Percentiles rank a stretch among this genome's conserved stretches.
Conservation (phyloP, 2,888 invertebrate species). For the Rapana venosa region DNA sequence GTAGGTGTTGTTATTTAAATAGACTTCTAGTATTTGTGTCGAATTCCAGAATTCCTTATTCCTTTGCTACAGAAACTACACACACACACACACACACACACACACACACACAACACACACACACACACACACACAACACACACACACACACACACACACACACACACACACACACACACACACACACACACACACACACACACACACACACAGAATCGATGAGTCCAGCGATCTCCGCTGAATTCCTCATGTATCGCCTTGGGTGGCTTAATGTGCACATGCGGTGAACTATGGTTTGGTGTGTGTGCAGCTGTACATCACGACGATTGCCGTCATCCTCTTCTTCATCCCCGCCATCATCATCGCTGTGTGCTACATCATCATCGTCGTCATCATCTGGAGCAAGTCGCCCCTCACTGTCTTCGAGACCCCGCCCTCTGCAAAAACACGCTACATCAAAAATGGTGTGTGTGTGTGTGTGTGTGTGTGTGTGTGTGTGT, state of each 20-base stretch:
- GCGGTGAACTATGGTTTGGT: background rate
- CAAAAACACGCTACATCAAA: conserved; percentile 38
- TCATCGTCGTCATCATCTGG: conserved; percentile 91
- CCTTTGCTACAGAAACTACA: background rate
- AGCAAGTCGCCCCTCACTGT: conserved; percentile 55
- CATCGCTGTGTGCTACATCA: conserved; percentile 92
- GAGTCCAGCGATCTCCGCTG: too few species aligned
- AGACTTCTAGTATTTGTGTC: too few species aligned
- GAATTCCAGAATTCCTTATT: too few species aligned
- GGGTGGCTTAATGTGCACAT: background rate
- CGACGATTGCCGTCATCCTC: conserved; percentile 83
- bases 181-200: conserved; percentile 21
- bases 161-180: background rate
- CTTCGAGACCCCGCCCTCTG: background rate
- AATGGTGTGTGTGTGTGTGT: conserved; percentile 34
- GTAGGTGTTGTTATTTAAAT: too few species aligned
- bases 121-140: conserved; percentile 13
- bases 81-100: background rate
- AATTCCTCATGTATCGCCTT: too few species aligned
- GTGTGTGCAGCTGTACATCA: conserved; percentile 88
- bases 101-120: conserved; percentile 5
- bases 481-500: background rate
- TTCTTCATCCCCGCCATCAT: conserved; percentile 92
- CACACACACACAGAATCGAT: background rate
- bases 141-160: background rate